Conservation (phyloP, 1,140 invertebrate species). For the Trichonephila inaurata region DNA sequence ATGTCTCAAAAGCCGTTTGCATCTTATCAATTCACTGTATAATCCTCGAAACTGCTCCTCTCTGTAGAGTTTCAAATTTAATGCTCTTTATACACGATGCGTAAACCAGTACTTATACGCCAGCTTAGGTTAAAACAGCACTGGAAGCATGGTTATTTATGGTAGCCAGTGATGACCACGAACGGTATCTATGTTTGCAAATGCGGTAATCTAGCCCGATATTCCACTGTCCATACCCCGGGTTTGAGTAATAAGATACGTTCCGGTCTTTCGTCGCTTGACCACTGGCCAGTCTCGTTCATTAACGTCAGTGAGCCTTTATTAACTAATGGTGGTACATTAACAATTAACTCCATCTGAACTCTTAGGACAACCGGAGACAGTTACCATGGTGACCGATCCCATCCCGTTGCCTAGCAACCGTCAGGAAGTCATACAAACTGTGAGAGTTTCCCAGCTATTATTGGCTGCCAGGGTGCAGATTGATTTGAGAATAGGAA, state of each 20-base stretch:
- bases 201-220: conserved; percentile 59
- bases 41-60: neutral
- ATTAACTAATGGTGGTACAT: conserved; percentile 76
- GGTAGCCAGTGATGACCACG: conserved; percentile 1
- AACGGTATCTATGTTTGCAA: conserved; percentile 64
- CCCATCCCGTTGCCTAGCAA: conserved; percentile 68
- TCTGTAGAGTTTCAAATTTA: neutral
- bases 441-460: conserved; percentile 69
- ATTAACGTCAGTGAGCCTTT: conserved; percentile 71
- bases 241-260: conserved; percentile 66
- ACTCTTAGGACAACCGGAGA: conserved; percentile 75
- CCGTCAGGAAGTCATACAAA: conserved; percentile 71
- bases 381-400: conserved; percentile 68
- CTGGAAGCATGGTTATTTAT: neutral
- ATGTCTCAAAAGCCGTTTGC: neutral
- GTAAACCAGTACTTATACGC: conserved; percentile 17
- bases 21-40: neutral
- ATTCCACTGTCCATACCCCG: conserved; percentile 42
- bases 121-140: conserved; percentile 23
- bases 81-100: conserved; percentile 19
- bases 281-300: conserved; percentile 64
- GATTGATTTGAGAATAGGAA: conserved; percentile 73
- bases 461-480: conserved; percentile 67
- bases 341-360: conserved; percentile 77
- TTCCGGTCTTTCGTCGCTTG: conserved; percentile 53